phyloP scores from a whole-genome alignment of 2,888 invertebrate genomes.

The Cosmopolites sordidus region DNA sequence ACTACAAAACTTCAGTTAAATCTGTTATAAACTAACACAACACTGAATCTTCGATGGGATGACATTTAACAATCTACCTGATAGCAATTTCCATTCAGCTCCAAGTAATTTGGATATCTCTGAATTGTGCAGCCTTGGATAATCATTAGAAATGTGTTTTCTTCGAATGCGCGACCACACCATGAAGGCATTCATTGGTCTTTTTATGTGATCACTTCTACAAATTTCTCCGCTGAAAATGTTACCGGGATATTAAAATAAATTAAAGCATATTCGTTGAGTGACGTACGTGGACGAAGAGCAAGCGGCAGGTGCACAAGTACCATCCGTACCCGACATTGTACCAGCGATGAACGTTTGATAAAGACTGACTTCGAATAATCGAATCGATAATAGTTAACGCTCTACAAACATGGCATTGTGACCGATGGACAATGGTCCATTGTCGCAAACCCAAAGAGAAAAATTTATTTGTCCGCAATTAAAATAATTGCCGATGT shows the following conservation, averaged over 20 bases:
- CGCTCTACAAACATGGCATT: conserved; percentile 48
- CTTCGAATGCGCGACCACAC: conserved; percentile 75
- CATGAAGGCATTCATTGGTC: conserved; percentile 95
- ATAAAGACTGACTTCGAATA: conserved; percentile 37
- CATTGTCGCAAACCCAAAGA: conserved; percentile 40
- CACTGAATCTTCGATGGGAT: too few species aligned
- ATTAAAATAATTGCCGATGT: conserved; percentile 33
- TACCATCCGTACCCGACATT: conserved; percentile 30
- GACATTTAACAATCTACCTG: conserved; percentile 59
- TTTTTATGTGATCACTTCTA: conserved; percentile 71
- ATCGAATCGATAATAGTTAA: conserved; percentile 41
- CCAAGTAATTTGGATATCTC: conserved; percentile 80
- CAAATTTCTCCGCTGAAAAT: conserved; percentile 6
- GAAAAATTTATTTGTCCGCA: conserved; percentile 37
- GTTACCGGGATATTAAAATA: not conserved
- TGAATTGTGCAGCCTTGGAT: conserved; percentile 74
- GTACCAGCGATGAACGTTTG: not conserved
- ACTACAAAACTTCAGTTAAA: too few species aligned
- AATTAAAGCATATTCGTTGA: not conserved
- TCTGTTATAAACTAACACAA: too few species aligned
- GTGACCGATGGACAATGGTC: conserved; percentile 43
- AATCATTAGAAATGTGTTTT: conserved; percentile 76
- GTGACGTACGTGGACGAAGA: too few species aligned
- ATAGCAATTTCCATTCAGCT: conserved; percentile 78
- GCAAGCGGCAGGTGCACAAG: conserved; percentile 1